Percentiles rank a stretch among this genome's conserved stretches.
Evolutionary conservation across 1,140 invertebrate genomes (phyloP).

Genomic region (Drosophila yakuba): DNA sequence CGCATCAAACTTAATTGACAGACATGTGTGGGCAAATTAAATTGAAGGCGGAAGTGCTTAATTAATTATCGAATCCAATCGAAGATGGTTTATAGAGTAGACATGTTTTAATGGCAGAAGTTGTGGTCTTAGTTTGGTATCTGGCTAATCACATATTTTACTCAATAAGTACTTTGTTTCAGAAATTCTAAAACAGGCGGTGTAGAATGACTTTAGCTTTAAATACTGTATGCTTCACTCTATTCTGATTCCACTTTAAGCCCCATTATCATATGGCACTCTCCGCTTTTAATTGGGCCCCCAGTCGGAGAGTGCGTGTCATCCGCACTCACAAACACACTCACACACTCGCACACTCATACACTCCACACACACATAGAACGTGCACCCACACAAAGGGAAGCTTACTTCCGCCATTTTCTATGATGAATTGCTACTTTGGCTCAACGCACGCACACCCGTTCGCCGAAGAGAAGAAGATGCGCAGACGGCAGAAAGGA

Average conservation of each 20-base stretch:
- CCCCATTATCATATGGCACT: slow-evolving; percentile 31
- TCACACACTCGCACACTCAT: slow-evolving; percentile 14
- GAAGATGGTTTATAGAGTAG: background rate
- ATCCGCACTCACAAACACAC: slow-evolving; percentile 21
- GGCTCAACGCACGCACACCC: slow-evolving; percentile 49
- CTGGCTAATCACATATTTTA: too few species aligned
- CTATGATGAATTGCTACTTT: slow-evolving; percentile 85
- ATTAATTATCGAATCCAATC: background rate
- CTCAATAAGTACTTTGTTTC: background rate
- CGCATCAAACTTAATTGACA: slow-evolving; percentile 19
- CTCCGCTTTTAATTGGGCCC: slow-evolving; percentile 56
- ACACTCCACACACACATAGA: background rate
- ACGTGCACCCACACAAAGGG: slow-evolving; percentile 47
- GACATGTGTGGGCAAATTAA: slow-evolving; percentile 13
- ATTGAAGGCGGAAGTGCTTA: background rate
- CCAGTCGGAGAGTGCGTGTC: slow-evolving; percentile 26
- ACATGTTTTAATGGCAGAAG: background rate
- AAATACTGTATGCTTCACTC: background rate
- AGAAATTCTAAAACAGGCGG: too few species aligned
- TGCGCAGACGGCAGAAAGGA: slow-evolving; percentile 63
- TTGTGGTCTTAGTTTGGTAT: too few species aligned
- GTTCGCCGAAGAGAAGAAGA: slow-evolving; percentile 60
- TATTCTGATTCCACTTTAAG: slow-evolving; percentile 1
- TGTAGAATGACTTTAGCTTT: background rate
- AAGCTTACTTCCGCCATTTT: slow-evolving; percentile 84